phyloP scores from a whole-genome alignment of 1,140 invertebrate species.

The Drosophila elegans region DNA sequence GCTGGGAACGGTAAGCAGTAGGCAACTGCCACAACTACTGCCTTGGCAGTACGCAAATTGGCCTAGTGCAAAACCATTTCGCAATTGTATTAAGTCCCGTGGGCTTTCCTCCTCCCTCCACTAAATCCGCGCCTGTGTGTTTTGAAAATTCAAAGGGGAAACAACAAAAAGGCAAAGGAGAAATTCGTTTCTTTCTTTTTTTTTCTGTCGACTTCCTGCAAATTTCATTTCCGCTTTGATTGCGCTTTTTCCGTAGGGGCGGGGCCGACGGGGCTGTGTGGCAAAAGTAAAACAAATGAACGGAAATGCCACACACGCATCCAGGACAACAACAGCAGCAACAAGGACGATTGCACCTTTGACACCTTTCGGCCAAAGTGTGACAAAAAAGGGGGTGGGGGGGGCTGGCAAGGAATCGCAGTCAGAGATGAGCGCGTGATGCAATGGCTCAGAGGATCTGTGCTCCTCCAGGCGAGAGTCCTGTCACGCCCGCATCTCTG shows the following conservation, averaged over 20 bases:
- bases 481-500: constrained; percentile 25
- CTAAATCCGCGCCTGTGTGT: constrained; percentile 25
- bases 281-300: constrained; percentile 82
- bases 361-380: constrained; percentile 78
- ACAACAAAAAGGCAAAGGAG: constrained; percentile 13
- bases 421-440: constrained; percentile 43
- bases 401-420: constrained; percentile 16
- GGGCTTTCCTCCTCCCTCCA: constrained; percentile 5
- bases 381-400: constrained; percentile 60
- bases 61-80: constrained; percentile 69
- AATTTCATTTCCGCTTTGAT: constrained; percentile 84
- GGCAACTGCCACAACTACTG: constrained; percentile 7
- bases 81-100: constrained; percentile 72
- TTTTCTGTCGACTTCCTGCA: constrained; percentile 67
- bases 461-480: constrained; percentile 3
- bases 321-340: constrained; percentile 44
- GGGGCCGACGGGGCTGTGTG: constrained; percentile 24
- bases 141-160: constrained; percentile 53
- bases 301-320: constrained; percentile 81
- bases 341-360: constrained; percentile 72
- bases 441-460: background rate
- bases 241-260: constrained; percentile 74
- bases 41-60: constrained; percentile 61
- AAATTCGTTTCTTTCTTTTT: constrained; percentile 26
- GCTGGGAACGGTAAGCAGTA: constrained; percentile 18